Conservation (phyloP, 2,888 invertebrate species). For the Onthophagus sagittarius region DNA sequence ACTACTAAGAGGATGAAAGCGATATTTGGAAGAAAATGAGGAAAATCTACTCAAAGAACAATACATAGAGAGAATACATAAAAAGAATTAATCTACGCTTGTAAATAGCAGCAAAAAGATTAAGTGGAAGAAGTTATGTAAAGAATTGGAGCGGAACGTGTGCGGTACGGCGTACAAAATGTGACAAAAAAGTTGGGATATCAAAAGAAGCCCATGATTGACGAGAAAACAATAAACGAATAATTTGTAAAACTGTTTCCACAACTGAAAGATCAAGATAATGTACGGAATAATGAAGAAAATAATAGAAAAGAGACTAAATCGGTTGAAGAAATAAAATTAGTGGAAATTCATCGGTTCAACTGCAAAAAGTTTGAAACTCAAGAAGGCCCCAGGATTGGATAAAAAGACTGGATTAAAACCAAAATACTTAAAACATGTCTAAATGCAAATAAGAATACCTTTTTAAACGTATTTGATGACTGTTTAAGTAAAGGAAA, state of each 20-base stretch:
- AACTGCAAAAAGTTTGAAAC: neutral
- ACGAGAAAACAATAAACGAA: no score
- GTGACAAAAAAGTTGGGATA: conserved; percentile 2
- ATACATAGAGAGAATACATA: conserved; percentile 6
- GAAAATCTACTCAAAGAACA: no score
- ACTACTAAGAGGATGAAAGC: no score
- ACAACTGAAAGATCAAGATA: no score
- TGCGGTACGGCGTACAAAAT: conserved; percentile 14
- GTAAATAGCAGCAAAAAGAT: neutral
- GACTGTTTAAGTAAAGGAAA: neutral
- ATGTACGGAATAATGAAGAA: no score
- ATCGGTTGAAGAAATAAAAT: neutral
- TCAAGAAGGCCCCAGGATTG: conserved; percentile 6
- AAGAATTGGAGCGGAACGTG: conserved; percentile 12
- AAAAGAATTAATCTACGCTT: neutral
- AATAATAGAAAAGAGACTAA: no score
- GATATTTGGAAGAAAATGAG: no score
- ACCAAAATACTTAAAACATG: neutral
- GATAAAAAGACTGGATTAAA: no score
- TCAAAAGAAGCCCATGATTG: neutral
- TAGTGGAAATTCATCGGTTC: conserved; percentile 9
- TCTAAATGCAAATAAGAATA: no score
- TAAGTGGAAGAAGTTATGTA: no score
- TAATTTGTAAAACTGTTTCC: no score
- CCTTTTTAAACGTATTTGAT: no score